Base-by-base conservation (phyloP, 2,888 invertebrate genomes). In the Ornithoptera priamus region DNA sequence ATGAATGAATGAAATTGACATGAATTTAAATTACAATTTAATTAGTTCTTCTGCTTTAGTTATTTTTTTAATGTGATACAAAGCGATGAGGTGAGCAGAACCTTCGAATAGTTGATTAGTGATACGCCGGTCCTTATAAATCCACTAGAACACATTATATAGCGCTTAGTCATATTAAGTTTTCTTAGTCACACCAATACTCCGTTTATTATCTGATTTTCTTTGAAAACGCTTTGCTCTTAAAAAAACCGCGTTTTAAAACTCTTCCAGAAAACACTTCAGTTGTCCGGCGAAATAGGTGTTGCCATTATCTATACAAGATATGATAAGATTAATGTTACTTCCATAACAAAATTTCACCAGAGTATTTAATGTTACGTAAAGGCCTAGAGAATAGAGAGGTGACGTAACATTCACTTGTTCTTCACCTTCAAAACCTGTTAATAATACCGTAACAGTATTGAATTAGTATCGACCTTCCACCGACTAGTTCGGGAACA, bases 351-450 rank as follows among this genome's bases (percentile, higher is more conserved):
- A 18, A 53, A n/a, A 53, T 53, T 53, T n/a, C 53, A 53, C 53
- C 53, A 53, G n/a, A 53, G n/a, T 18, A 4, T 53, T n/a, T 53
- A 3, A 53, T n/a, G n/a, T 53, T 53, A 53, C 53, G 53, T n/a
- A 53, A 53, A 53, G n/a, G 53, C 12, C 53, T 53, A 53, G 53
- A n/a, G n/a, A 53, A 53, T 18, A 18, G 18, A 53, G 46, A 53
- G 12, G 46, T 53, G 53, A 53, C n/a, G 53, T 53, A 53, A 53
- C n/a, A 22, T 56, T 65, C 8, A 57, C 39, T 1, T 20, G 20
- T 17, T 39, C 64, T 36, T 64, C 64, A 56, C 56, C n/a, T 24
- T 50, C 53, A n/a, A 36, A n/a, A n/a, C n/a, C 42, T 61, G 36
- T 61, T 10, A 36, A 61, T 39, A 36, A 53, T 53, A 53, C 53